Conservation (phyloP, 2,797 vertebrate genomes). For the Onychomys leucogaster region DNA sequence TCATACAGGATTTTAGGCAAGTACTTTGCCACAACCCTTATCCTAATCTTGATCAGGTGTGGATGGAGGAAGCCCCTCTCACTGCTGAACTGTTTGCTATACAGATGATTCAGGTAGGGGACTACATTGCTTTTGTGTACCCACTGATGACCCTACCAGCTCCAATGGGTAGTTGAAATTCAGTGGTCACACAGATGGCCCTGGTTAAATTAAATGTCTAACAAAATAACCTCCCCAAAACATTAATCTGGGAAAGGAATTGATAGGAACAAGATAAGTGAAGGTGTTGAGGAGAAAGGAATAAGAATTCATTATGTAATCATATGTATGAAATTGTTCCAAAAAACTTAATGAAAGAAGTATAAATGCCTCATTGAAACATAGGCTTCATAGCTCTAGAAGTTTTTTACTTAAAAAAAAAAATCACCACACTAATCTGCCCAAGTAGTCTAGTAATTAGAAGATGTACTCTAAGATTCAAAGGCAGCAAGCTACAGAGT, state of each 20-base stretch:
- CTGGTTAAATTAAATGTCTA: neutral
- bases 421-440: neutral
- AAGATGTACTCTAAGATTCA: conserved; percentile 33
- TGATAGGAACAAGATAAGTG: neutral
- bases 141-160: neutral
- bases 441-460: conserved; percentile 52
- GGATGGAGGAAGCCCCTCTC: neutral
- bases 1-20: neutral
- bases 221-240: neutral
- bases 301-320: neutral
- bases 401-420: neutral
- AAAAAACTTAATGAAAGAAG: neutral
- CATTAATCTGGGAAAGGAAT: neutral
- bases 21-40: neutral
- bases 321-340: neutral
- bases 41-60: neutral
- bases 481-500: conserved; percentile 13
- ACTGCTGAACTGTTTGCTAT: neutral
- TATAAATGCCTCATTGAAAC: conserved; percentile 49
- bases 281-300: neutral
- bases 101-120: neutral
- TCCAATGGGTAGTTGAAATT: neutral
- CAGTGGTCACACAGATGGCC: neutral
- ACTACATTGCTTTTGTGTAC: neutral
- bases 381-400: neutral